Percentiles rank a stretch among this genome's conserved stretches.
These are phyloP conservation scores for Aptenodytes patagonicus DNA, from an alignment of 2,113 vertebrate species.

Conservation along the genomic window DNA sequence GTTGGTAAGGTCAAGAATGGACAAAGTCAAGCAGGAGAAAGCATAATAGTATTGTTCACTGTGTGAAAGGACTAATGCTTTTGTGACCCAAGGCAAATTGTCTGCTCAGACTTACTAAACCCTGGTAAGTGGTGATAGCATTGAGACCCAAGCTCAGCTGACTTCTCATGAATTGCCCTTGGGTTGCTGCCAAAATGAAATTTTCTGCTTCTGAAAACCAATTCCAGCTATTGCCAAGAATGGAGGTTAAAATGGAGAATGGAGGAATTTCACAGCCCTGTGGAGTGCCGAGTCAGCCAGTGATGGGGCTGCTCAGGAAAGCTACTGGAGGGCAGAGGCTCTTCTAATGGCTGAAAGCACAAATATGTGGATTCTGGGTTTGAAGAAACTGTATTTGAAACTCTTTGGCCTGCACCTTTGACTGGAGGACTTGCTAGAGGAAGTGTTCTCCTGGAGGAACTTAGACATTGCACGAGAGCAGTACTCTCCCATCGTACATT, in stretches of 20 bases:
- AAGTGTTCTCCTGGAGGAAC: not conserved
- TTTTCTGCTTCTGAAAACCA: slow-evolving; percentile 27
- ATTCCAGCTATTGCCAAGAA: not conserved
- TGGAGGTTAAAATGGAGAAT: not conserved
- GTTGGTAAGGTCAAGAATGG: not conserved
- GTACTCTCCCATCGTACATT: not conserved
- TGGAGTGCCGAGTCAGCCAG: not conserved
- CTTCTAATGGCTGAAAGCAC: not conserved
- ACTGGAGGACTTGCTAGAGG: not conserved
- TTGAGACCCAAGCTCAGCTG: not conserved
- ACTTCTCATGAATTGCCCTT: not conserved
- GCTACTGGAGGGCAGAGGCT: not conserved
- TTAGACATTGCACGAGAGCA: not conserved
- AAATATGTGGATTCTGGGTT: not conserved
- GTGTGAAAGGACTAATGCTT: not conserved
- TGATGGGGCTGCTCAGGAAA: not conserved
- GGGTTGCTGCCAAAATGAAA: not conserved
- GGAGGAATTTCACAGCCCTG: not conserved
- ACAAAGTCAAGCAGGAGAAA: not conserved
- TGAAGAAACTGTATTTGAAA: not conserved
- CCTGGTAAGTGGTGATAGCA: not conserved
- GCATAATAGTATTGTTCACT: not conserved
- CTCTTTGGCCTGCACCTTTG: not conserved
- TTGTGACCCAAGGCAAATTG: not conserved
- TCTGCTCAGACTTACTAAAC: not conserved